Conservation (phyloP, 2,113 vertebrate genomes). For the Podilymbus podiceps region DNA sequence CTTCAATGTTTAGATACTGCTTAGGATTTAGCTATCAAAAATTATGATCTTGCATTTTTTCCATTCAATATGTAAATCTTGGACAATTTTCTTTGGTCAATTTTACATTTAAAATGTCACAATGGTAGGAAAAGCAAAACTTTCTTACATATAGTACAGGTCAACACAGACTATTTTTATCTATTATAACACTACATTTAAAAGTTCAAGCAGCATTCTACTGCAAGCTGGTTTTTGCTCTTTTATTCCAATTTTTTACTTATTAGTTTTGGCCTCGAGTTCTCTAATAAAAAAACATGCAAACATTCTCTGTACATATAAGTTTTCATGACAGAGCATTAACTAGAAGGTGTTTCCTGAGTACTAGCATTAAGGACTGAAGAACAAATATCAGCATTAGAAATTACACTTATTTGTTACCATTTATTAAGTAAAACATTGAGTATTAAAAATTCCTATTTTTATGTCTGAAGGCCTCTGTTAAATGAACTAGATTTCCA, state of each 20-base stretch:
- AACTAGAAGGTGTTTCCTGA: background rate
- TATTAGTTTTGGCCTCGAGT: background rate
- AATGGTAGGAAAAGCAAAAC: background rate
- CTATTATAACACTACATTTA: background rate
- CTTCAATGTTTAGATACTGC: background rate
- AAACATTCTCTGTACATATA: background rate
- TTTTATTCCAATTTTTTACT: background rate
- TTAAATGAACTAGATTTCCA: background rate
- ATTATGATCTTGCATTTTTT: background rate
- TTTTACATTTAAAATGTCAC: background rate
- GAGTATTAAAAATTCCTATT: background rate
- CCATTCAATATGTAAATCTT: background rate
- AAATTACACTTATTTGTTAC: background rate
- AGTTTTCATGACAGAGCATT: background rate
- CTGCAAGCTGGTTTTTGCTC: background rate
- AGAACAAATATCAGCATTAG: background rate
- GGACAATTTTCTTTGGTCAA: background rate
- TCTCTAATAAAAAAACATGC: background rate
- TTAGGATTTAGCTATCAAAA: background rate
- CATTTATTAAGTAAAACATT: background rate
- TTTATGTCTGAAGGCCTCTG: background rate
- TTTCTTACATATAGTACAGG: background rate
- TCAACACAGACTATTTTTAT: background rate
- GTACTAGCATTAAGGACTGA: background rate
- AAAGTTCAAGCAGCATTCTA: background rate